Conservation (phyloP, 2,888 invertebrate genomes). For the Pecten maximus region DNA sequence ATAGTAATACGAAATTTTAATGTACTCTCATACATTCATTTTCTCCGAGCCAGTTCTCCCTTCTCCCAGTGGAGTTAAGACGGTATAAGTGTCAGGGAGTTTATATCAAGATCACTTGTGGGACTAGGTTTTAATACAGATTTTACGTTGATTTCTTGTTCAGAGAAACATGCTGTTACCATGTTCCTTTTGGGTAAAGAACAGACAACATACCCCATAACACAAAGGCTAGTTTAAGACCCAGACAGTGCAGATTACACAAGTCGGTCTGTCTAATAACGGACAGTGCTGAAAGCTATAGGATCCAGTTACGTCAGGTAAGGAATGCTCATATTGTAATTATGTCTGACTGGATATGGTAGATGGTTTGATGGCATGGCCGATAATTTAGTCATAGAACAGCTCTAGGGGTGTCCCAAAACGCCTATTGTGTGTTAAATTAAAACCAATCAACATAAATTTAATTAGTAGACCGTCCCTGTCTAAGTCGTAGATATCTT, state of each 20-base stretch:
- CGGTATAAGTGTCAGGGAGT: not conserved
- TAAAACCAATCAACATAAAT: slow-evolving; percentile 33
- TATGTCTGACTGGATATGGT: not conserved
- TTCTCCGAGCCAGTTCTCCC: too few species aligned
- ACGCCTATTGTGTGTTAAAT: slow-evolving; percentile 4
- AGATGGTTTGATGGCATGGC: not conserved
- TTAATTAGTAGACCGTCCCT: not conserved
- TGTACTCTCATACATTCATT: too few species aligned
- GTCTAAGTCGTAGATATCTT: not conserved
- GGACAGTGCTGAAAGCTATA: not conserved
- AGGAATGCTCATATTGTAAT: not conserved
- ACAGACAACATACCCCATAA: not conserved
- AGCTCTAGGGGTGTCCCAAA: not conserved
- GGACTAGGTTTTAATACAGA: not conserved
- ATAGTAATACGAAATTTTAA: too few species aligned
- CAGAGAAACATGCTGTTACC: not conserved
- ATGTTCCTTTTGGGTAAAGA: not conserved
- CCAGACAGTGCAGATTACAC: not conserved
- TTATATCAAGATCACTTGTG: not conserved
- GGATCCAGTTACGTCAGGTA: slow-evolving; percentile 16
- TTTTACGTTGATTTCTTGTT: not conserved
- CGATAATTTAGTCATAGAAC: not conserved
- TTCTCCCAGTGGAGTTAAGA: not conserved
- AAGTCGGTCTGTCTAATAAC: not conserved
- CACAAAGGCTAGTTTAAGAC: not conserved